Evolutionary conservation across 1,140 invertebrate genomes (phyloP).

Genomic region (Microplitis demolitor): DNA sequence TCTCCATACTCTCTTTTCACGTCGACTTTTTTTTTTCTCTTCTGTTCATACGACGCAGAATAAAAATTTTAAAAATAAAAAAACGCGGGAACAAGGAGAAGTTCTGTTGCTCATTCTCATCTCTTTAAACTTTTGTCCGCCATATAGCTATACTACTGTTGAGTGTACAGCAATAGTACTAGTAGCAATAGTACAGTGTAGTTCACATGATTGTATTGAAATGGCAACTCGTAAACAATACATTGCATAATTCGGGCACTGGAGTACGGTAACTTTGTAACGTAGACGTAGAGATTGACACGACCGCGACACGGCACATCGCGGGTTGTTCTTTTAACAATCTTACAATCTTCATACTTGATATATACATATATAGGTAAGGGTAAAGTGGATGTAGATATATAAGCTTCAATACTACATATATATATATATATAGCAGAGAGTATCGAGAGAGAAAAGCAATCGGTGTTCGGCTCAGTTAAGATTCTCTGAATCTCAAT

Average conservation of each 20-base stretch:
- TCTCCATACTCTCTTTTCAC: too few species aligned
- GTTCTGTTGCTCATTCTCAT: not conserved
- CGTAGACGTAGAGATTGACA: constrained; percentile 30
- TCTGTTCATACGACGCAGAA: too few species aligned
- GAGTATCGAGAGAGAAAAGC: too few species aligned
- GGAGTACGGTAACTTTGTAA: constrained; percentile 26
- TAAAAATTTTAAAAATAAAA: too few species aligned
- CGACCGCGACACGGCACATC: constrained; percentile 28
- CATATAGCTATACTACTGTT: not conserved
- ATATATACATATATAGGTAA: too few species aligned
- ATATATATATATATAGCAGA: too few species aligned
- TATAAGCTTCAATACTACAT: too few species aligned
- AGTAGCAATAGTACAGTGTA: not conserved
- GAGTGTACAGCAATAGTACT: not conserved
- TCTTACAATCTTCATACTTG: too few species aligned
- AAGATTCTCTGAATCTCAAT: not conserved
- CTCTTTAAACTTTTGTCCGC: not conserved
- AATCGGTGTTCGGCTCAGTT: too few species aligned
- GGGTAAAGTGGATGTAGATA: too few species aligned
- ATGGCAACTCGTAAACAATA: constrained; percentile 48
- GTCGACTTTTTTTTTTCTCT: too few species aligned
- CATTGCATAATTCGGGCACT: constrained; percentile 41
- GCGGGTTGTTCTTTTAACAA: not conserved
- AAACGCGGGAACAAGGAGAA: too few species aligned
- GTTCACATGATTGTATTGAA: constrained; percentile 52